These are phyloP conservation scores for Ceratina japonica DNA, from an alignment of 1,140 invertebrate genomes.

Conservation along the genomic window DNA sequence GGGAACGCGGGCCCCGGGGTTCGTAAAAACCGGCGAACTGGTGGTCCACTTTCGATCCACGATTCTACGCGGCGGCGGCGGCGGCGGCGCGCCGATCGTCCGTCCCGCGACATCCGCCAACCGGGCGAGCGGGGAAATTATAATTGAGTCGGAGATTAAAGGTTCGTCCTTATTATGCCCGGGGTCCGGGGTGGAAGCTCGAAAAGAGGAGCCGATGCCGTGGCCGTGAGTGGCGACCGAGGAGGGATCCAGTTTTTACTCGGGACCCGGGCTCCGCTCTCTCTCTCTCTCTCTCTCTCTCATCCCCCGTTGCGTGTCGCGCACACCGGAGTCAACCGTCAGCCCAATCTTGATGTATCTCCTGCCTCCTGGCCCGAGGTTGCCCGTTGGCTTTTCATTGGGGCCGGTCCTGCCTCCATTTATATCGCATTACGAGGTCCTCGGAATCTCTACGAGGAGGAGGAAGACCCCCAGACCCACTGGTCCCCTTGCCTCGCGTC, in stretches of 20 bases:
- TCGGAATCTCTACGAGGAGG: conserved; percentile 62
- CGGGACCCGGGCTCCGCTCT: conserved; percentile 21
- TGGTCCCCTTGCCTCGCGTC: conserved; percentile 54
- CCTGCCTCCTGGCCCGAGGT: conserved; percentile 59
- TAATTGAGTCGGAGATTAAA: conserved; percentile 75
- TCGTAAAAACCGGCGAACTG: conserved; percentile 62
- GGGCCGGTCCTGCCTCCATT: conserved; percentile 67
- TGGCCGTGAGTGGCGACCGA: conserved; percentile 58
- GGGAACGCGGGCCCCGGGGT: conserved; percentile 5
- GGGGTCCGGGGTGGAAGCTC: conserved; percentile 60
- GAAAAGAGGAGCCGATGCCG: conserved; percentile 57
- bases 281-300: conserved; percentile 6
- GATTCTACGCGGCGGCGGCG: conserved; percentile 43
- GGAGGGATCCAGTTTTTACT: conserved; percentile 76
- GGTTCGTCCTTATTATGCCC: conserved; percentile 75
- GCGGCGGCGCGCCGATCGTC: conserved; percentile 13
- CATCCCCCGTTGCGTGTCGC: conserved; percentile 29
- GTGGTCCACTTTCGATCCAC: conserved; percentile 71
- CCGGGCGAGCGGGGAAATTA: conserved; percentile 66
- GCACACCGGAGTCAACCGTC: conserved; percentile 70
- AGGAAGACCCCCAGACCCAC: conserved; percentile 51
- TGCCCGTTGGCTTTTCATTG: conserved; percentile 71
- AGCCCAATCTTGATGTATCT: conserved; percentile 76
- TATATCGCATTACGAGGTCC: conserved; percentile 72
- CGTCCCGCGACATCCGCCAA: conserved; percentile 45